These are phyloP conservation scores for Bambusicola thoracicus DNA, from an alignment of 2,113 vertebrate genomes.

Conservation along the genomic window DNA sequence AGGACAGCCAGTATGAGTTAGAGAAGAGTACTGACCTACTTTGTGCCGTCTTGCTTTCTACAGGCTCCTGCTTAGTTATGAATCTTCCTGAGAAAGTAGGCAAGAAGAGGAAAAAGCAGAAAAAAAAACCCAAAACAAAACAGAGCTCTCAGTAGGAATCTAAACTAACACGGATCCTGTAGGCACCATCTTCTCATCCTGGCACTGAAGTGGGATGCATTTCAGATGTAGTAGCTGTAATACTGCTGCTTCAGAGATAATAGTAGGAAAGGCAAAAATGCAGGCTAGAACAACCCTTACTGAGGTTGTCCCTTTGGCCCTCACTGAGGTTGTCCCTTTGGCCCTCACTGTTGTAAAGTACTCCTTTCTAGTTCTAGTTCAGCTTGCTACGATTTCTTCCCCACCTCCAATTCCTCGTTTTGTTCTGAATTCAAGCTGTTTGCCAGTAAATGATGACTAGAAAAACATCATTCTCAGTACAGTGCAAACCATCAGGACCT, in stretches of 20 bases:
- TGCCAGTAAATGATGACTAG: not conserved
- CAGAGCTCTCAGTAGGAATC: not conserved
- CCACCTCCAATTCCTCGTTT: not conserved
- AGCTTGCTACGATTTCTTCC: not conserved
- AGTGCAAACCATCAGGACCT: not conserved
- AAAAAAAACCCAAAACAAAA: no score
- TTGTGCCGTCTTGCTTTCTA: not conserved
- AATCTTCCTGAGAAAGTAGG: not conserved
- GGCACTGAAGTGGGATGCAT: not conserved
- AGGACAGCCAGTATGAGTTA: not conserved
- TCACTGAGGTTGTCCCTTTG: not conserved
- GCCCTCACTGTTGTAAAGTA: not conserved
- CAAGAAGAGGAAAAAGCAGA: not conserved
- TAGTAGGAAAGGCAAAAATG: not conserved
- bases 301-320: not conserved
- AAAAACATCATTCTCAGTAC: not conserved
- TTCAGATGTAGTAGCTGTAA: not conserved
- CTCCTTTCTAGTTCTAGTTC: not conserved
- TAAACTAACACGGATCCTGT: accelerated
- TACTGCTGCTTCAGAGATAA: not conserved
- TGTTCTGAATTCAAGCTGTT: not conserved
- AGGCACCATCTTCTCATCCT: not conserved
- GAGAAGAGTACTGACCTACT: not conserved
- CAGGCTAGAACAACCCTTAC: not conserved
- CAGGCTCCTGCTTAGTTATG: not conserved